Percentiles rank a stretch among this genome's conserved stretches.
Evolutionary conservation across 2,888 invertebrate species (phyloP).

Genomic region (Zele albiditarsus): DNA sequence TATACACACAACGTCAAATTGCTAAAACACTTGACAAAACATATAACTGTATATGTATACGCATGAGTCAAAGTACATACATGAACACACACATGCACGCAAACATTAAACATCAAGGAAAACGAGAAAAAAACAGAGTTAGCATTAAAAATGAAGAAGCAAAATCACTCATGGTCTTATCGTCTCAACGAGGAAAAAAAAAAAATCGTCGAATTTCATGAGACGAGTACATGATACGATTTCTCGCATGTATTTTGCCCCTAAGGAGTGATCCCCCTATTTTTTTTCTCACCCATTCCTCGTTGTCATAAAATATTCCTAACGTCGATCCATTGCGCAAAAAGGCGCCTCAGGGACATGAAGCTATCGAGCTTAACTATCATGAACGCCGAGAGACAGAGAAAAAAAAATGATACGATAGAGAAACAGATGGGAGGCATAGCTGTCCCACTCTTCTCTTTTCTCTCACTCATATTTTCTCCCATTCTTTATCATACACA

Average conservation of each 20-base stretch:
- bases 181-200: not conserved
- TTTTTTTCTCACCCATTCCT: conserved; percentile 33
- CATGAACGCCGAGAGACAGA: not conserved
- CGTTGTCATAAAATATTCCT: conserved; percentile 34
- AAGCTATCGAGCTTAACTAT: conserved; percentile 32
- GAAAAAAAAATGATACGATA: not conserved
- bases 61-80: not conserved
- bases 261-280: conserved; percentile 15
- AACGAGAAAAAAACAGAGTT: not conserved
- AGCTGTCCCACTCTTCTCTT: not conserved
- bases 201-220: not conserved
- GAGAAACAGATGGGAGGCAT: not conserved
- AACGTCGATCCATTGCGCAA: conserved; percentile 17
- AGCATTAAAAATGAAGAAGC: not conserved
- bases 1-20: conserved; percentile 25
- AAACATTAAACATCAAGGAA: not conserved
- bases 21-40: conserved; percentile 32
- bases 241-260: conserved; percentile 5
- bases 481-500: not conserved
- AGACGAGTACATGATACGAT: not conserved
- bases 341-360: conserved; percentile 19
- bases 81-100: not conserved
- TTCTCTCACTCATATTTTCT: conserved; percentile 8
- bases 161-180: conserved; percentile 1
- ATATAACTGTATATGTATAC: not conserved